These are phyloP conservation scores for Paramormyrops hopkinsi DNA, from an alignment of 2,797 vertebrate genomes.

Conservation along the genomic window DNA sequence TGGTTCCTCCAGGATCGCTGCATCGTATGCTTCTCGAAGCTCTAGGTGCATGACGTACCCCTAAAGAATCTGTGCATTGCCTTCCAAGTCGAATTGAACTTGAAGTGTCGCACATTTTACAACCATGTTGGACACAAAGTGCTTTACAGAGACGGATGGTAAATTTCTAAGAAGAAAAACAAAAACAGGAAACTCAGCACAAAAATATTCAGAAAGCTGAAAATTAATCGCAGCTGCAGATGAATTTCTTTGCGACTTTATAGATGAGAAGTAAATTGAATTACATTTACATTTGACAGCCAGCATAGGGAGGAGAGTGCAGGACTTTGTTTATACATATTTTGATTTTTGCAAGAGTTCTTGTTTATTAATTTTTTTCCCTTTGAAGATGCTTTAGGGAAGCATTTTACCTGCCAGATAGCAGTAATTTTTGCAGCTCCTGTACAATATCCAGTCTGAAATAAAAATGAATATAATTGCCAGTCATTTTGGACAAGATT, in stretches of 20 bases:
- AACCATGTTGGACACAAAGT: background rate
- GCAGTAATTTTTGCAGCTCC: background rate
- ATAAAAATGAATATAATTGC: background rate
- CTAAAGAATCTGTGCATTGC: background rate
- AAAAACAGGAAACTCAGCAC: background rate
- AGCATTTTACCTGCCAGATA: background rate
- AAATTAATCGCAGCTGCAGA: background rate
- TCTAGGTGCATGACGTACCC: background rate
- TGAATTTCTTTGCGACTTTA: background rate
- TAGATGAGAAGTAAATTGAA: background rate
- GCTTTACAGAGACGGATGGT: background rate
- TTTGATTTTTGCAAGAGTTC: background rate
- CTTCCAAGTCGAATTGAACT: background rate
- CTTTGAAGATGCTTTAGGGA: background rate
- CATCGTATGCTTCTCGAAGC: background rate
- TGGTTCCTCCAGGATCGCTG: background rate
- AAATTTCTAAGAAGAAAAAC: background rate
- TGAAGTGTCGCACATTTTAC: background rate
- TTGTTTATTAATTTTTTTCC: background rate
- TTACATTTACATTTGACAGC: background rate
- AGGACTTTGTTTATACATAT: background rate
- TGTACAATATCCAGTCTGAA: background rate
- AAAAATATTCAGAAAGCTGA: background rate
- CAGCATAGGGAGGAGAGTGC: background rate
- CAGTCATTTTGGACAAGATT: background rate